Evolutionary conservation across 1,140 invertebrate species (phyloP), one percentile per base, ranked within the genome.

Genomic region (Eubasilissa regina): DNA sequence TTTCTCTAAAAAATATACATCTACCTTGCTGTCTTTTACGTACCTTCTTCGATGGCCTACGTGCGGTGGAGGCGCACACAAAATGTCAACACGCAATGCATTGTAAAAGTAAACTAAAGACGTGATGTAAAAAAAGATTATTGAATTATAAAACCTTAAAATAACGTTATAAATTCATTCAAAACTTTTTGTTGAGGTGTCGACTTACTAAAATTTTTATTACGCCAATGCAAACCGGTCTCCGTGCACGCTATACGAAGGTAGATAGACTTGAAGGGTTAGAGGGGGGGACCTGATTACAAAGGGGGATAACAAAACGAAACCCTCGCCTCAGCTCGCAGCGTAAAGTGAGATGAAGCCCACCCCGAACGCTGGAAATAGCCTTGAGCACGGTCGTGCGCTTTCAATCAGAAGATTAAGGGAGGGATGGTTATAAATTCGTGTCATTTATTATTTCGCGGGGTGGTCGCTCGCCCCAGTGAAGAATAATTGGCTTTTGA

Each of bases 251-350:
- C 21, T 35, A 1, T 21, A 64, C 60, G 35, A 64, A 64, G 60
- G 60, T 25, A 25, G 35, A 64, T 64, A 19, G 60, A 64, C 60
- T 25, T 44, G 60, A 64, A 64, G 60, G 60, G 60, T 64, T 64
- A 64, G 60, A 35, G 35, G 60, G 58, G 58, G 58, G 60, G 35
- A 64, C 60, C 35, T 25, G 60, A 64, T 64, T 64, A 64, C 60
- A 12, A n/a, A 64, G 21, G 60, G 21, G 35, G 35, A 64, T 35
- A 64, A 64, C 60, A 64, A 19, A 64, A 64, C 35, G 60, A 25
- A 35, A 64, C 35, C 35, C 4, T 8, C 13, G 13, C 25, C 35
- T 17, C 11, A 43, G 35, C n/a, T 64, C 25, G 35, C 1, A 3
- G 35, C 4, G 13, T 43, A 43, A 43, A 25, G 11, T 15, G 13